A percentile compares a stretch with the other conserved stretches of the same genome.
These are phyloP conservation scores for Frankliniella intonsa DNA, from an alignment of 2,888 invertebrate genomes.

Conservation along the genomic window DNA sequence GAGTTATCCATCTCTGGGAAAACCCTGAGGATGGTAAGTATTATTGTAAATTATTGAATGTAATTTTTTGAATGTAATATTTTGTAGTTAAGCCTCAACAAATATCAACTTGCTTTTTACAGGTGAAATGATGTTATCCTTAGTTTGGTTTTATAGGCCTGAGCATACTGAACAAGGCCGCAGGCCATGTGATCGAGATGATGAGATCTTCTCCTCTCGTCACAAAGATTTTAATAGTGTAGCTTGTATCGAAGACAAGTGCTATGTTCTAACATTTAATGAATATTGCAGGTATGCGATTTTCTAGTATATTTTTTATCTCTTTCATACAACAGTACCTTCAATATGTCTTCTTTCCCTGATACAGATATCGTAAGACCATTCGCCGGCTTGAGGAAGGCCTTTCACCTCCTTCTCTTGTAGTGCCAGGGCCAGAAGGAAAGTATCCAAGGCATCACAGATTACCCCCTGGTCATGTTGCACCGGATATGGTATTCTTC, in stretches of 20 bases:
- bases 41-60: constrained; percentile 11
- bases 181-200: constrained; percentile 70
- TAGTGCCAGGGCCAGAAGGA: constrained; percentile 62
- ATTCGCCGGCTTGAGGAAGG: constrained; percentile 74
- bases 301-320: constrained; percentile 24
- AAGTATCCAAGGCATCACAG: constrained; percentile 53
- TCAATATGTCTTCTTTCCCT: constrained; percentile 32
- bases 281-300: constrained; percentile 85
- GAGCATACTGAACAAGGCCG: constrained; percentile 93
- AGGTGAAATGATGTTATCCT: constrained; percentile 97
- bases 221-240: constrained; percentile 94
- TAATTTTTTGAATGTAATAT: not conserved
- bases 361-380: constrained; percentile 74
- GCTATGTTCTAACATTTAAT: constrained; percentile 91
- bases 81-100: constrained; percentile 15
- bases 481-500: constrained; percentile 84
- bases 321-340: constrained; percentile 30
- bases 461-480: constrained; percentile 62
- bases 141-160: constrained; percentile 96
- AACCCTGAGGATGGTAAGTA: constrained; percentile 82
- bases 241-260: constrained; percentile 96
- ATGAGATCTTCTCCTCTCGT: constrained; percentile 92
- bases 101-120: constrained; percentile 38
- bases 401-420: constrained; percentile 70
- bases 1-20: constrained; percentile 92